These are phyloP conservation scores for Serinus canaria DNA, from an alignment of 2,113 vertebrate genomes.

Conservation along the genomic window DNA sequence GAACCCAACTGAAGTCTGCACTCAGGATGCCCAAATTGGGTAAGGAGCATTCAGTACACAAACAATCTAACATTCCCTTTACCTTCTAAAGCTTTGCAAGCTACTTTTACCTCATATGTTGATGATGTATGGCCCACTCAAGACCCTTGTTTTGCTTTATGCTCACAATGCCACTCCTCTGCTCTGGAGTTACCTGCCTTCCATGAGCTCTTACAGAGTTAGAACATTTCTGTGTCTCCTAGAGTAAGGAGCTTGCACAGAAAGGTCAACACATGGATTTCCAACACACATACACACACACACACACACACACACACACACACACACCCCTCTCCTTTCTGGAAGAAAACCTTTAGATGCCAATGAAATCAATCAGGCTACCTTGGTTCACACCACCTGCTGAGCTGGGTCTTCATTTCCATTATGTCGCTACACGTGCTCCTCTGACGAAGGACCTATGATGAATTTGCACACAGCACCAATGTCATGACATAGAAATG, in stretches of 20 bases:
- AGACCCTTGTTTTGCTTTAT: background rate
- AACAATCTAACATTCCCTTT: background rate
- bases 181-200: background rate
- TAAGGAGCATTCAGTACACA: background rate
- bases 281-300: background rate
- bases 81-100: background rate
- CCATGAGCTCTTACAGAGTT: background rate
- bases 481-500: background rate
- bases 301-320: no score
- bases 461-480: slow-evolving; percentile 15
- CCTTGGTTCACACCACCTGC: slow-evolving; percentile 7
- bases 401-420: background rate
- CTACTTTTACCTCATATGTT: background rate
- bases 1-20: background rate
- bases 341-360: background rate
- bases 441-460: background rate
- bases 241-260: background rate
- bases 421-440: background rate
- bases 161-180: background rate
- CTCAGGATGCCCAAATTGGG: background rate
- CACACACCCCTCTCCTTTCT: background rate
- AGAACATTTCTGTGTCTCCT: background rate
- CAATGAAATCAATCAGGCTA: background rate
- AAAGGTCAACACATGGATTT: background rate
- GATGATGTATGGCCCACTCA: background rate